Base-by-base conservation (phyloP, 1,140 invertebrate species). In the Dufourea novaeangliae region DNA sequence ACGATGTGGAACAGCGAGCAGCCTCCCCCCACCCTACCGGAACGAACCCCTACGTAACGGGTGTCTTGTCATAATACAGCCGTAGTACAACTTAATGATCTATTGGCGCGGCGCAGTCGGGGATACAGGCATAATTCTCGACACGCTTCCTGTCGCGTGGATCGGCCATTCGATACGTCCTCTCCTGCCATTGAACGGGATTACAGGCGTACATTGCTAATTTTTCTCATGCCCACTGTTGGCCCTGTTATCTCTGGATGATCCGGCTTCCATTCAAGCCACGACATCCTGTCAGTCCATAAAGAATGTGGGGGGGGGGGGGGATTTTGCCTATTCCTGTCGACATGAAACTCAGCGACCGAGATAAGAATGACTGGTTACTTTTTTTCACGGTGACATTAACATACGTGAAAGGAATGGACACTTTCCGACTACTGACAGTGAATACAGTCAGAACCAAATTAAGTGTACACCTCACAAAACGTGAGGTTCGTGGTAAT, bases 131-230 rank as follows among this genome's bases (percentile, higher is more conserved):
- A 82, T 91, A 91, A 92, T 91, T 89, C 91, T 84, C 84, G 86
- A 81, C 91, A 92, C 89, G 88, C 80, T 88, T 88, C 80, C 80
- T 75, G 88, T 89, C 89, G 87, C 91, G 90, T 91, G 90, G 85
- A 88, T 75, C 77, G 52, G 44, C 85, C 87, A 90, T 90, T 90
- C 88, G 81, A 80, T 75, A 73, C 79, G 71, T 72, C 74, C 68
- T 73, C 68, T 73, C 70, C 79, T 82, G 75, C 86, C 78, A 80
- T 79, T 78, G 67, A 82, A 87, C 86, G 67, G 87, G 90, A 90
- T 91, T 91, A 91, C 80, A 83, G 77, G 75, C 85, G 79, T 88
- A 90, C 85, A 86, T 87, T 54, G 78, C 88, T 89, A 91, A 91
- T 91, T 91, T 90, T 89, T 89, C 87, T 88, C 88, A 87, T 89